Evolutionary conservation across 2,888 invertebrate species (phyloP).

Genomic region (Encarsia formosa): DNA sequence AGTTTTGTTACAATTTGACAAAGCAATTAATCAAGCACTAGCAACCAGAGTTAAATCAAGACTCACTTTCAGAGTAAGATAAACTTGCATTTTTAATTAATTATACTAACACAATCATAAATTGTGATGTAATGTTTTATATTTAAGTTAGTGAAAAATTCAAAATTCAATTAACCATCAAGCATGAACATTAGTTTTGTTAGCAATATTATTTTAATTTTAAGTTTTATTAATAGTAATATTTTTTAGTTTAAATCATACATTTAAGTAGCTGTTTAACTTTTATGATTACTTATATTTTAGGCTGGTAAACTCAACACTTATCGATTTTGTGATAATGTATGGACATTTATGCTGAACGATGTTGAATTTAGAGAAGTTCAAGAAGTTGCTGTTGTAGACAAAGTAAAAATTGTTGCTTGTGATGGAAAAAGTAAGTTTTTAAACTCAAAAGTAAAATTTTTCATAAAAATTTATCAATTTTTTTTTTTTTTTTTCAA

Average conservation of each 20-base stretch:
- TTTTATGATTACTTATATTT: no score
- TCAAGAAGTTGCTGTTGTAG: conserved; percentile 86
- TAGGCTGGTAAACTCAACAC: conserved; percentile 75
- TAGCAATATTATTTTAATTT: no score
- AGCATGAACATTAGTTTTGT: no score
- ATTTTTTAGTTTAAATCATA: no score
- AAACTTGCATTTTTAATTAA: not conserved
- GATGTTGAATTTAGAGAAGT: conserved; percentile 96
- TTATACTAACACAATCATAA: not conserved
- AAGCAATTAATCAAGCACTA: conserved; percentile 90
- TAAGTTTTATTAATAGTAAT: no score
- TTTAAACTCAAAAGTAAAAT: conserved; percentile 65
- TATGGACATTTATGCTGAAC: conserved; percentile 99
- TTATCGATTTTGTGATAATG: conserved; percentile 98
- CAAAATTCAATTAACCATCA: no score
- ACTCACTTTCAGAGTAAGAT: conserved; percentile 81
- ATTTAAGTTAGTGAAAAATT: no score
- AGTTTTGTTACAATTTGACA: conserved; percentile 94
- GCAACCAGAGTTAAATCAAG: conserved; percentile 88
- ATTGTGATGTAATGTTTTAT: not conserved
- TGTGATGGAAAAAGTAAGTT: conserved; percentile 92
- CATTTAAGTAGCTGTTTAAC: no score
- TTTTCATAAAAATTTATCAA: not conserved
- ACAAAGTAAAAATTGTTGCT: conserved; percentile 95
- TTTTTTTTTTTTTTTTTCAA: conserved; percentile 1